Evolutionary conservation across 1,140 invertebrate genomes (phyloP), one percentile per base, ranked within the genome.

Genomic region (Drosophila triauraria): DNA sequence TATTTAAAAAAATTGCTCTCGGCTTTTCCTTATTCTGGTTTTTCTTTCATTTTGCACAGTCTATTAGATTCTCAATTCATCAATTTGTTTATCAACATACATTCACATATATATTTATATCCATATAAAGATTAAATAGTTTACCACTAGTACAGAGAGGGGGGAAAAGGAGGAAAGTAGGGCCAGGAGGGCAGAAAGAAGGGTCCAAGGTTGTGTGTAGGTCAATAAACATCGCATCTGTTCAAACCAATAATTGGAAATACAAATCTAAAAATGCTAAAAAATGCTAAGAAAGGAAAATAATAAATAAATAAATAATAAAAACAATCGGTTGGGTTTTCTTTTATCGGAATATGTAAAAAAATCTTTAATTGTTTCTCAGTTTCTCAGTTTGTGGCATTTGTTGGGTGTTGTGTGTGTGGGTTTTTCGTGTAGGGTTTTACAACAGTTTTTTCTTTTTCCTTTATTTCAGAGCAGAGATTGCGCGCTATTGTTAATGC

Each of bases 11-110:
- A 90, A 84, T 82, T 84, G 40, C 71, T 84, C 51, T 80, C 70
- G 82, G 71, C 81, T 75, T 61, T 61, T 58, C 35, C 51, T 42
- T 71, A 42, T 43, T 35, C 32, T 17, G 27, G 30, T 47, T 64
- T 46, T 35, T 25, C 32, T 58, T 35, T 51, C 46, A 62, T 78
- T 58, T 90, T 91, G 82, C 81, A 91, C 87, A 91, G 87, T 91
- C 82, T 86, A 86, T 91, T 91, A 86, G 87, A 91, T 91, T 91
- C 87, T 91, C 82, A 91, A 91, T 91, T 91, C 80, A 91, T 86
- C 67, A 81, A 91, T 87, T 91, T 82, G 75, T 78, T 91, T 86
- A 91, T 86, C 82, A 87, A 91, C 79, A 91, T 91, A 85, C 72
- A 82, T 86, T 88, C 75, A 65, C 65, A 76, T 83, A 51, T 78